Evolutionary conservation across 2,888 invertebrate species (phyloP).

Genomic region (Drosophila multiciliata): DNA sequence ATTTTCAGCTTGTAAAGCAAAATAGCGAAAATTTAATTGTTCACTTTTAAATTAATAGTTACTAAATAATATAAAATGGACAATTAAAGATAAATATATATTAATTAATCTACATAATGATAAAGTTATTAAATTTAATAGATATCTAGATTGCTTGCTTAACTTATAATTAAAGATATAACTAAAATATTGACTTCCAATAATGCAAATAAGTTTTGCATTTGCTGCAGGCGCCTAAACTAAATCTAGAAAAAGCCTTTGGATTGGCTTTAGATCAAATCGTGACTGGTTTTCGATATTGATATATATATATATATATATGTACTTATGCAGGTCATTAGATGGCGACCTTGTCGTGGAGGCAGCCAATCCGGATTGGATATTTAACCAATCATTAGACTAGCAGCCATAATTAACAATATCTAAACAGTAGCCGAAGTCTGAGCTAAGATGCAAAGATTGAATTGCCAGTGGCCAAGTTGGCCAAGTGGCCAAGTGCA

Average conservation of each 20-base stretch:
- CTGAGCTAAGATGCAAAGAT: constrained; percentile 6
- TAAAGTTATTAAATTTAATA: neutral
- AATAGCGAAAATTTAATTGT: neutral
- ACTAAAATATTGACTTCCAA: neutral
- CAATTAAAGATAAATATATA: neutral
- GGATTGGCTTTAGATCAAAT: constrained; percentile 16
- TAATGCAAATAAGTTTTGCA: neutral
- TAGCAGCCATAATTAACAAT: constrained; percentile 54
- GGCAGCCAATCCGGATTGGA: constrained; percentile 24
- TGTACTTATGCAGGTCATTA: constrained; percentile 54
- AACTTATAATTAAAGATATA: neutral
- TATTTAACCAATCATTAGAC: constrained; percentile 58
- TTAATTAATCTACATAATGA: neutral
- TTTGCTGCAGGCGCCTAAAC: neutral
- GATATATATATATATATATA: neutral
- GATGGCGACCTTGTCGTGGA: constrained; percentile 51
- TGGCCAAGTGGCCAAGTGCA: constrained; percentile 8
- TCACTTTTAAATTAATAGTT: neutral
- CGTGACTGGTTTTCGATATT: constrained; percentile 43
- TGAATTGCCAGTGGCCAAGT: constrained; percentile 9
- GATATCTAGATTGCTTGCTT: neutral
- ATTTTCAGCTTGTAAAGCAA: neutral
- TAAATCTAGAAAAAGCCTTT: neutral
- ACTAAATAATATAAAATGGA: too few species aligned
- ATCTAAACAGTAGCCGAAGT: constrained; percentile 40